Base-by-base conservation (phyloP, 2,113 vertebrate species). In the Fukomys damarensis region DNA sequence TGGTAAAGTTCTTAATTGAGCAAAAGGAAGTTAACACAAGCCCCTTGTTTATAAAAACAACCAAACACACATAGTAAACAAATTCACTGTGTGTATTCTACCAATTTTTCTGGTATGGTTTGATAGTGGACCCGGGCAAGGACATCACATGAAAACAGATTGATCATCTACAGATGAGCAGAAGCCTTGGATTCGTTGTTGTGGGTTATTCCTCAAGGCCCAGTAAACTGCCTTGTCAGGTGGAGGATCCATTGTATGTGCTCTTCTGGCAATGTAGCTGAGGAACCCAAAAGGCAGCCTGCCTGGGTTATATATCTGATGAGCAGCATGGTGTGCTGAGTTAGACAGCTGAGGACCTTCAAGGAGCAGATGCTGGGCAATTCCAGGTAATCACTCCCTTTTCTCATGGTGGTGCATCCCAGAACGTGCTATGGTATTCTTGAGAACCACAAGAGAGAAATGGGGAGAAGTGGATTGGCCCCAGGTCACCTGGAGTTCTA, bases 321-420 rank as follows among this genome's bases (percentile, higher is more conserved):
- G 20, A 70, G 2, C 2, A 5, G 4, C 16, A 17, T 19, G 16
- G 9, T 26, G 3, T 22, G 8, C 6, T 16, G 12, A 14, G 41
- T 49, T 52, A 22, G 68, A 52, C 14, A 38, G 1, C 35, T 79
- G 22, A 54, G n/a, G 10, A 20, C 58, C 66, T 19, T 14, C 20
- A 41, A 54, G 43, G 7, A 77, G 38, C 11, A 81, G 26, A 77
- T 12, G 17, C 38, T 20, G 14, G 6, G 35, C 14, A 70, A 10
- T n/a, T 49, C 13, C 12, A 77, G 16, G 28, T 24, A 65, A 5
- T 26, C 16, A 8, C 8, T 86, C 24, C 54, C 41, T 38, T 70
- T 20, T 41, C 26, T 89, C 86, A 41, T 5, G 2, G 24, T 70
- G 24, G 46, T 46, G 2, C 7, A 16, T 24, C 58, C 26, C 16